phyloP scores from a whole-genome alignment of 2,113 vertebrate species.

The Puma concolor region DNA sequence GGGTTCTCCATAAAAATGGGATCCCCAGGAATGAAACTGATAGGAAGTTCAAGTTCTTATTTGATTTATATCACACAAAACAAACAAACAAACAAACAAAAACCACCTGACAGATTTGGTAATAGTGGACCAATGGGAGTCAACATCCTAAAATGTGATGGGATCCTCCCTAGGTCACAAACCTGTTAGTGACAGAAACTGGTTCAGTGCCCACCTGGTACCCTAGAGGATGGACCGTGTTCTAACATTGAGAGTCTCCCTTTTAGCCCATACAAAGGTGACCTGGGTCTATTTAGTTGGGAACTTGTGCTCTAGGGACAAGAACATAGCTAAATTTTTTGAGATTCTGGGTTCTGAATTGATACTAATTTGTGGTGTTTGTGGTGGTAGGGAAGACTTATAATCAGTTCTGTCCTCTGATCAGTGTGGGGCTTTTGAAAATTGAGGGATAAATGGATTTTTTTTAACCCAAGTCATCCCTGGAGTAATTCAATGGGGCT shows the following conservation, averaged over 20 bases:
- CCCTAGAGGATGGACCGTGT: neutral
- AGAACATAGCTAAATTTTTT: neutral
- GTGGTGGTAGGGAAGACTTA: neutral
- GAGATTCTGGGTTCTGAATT: neutral
- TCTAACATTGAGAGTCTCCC: neutral
- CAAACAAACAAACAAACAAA: neutral
- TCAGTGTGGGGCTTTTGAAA: neutral
- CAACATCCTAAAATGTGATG: neutral
- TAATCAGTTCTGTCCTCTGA: neutral
- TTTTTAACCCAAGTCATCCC: neutral
- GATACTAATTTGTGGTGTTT: neutral
- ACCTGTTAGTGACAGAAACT: neutral
- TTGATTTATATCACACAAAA: neutral
- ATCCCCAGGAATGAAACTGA: neutral
- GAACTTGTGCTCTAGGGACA: neutral
- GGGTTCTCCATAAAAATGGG: neutral
- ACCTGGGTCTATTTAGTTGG: neutral
- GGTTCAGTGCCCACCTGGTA: neutral
- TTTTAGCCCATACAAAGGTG: neutral
- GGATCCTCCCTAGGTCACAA: neutral
- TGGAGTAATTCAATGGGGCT: neutral
- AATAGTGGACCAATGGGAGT: neutral
- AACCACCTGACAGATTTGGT: neutral
- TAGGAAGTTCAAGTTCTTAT: neutral
- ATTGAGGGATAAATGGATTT: neutral